Percentiles rank a stretch among this genome's conserved stretches.
phyloP scores from a whole-genome alignment of 2,888 invertebrate species.

The Cynaeus angustus region DNA sequence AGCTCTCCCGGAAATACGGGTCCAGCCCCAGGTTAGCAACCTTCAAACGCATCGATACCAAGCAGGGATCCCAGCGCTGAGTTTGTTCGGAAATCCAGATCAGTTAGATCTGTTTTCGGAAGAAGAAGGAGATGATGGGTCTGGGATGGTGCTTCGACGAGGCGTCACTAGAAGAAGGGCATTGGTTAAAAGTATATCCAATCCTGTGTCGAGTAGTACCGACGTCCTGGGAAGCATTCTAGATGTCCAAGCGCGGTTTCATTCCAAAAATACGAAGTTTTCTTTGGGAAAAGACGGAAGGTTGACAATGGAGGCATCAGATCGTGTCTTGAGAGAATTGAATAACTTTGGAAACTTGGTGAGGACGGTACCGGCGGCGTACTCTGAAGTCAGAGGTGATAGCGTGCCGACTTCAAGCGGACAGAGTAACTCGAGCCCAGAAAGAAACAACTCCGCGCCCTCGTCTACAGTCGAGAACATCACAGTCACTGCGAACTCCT shows the following conservation, averaged over 20 bases:
- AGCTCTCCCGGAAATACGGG: slow-evolving; percentile 67
- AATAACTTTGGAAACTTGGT: slow-evolving; percentile 30
- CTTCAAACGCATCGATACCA: slow-evolving; percentile 62
- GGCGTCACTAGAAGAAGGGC: slow-evolving; percentile 46
- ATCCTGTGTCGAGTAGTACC: slow-evolving; percentile 70
- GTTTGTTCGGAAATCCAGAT: slow-evolving; percentile 80
- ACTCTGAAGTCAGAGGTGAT: slow-evolving; percentile 22
- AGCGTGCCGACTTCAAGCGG: slow-evolving; percentile 47
- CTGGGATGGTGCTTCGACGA: slow-evolving; percentile 16
- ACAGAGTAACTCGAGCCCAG: slow-evolving; percentile 16
- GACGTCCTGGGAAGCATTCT: slow-evolving; percentile 83
- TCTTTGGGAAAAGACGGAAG: slow-evolving; percentile 78
- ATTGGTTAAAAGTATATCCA: slow-evolving; percentile 72
- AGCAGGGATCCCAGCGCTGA: slow-evolving; percentile 75
- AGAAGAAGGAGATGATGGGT: slow-evolving; percentile 49
- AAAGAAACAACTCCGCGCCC: slow-evolving; percentile 35
- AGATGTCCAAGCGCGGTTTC: slow-evolving; percentile 81
- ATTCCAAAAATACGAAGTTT: slow-evolving; percentile 77
- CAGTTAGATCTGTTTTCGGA: slow-evolving; percentile 77
- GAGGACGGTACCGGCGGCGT: slow-evolving; percentile 11
- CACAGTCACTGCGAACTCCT: slow-evolving; percentile 23
- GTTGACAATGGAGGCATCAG: slow-evolving; percentile 72
- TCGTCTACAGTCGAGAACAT: slow-evolving; percentile 46
- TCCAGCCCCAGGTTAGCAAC: slow-evolving; percentile 45
- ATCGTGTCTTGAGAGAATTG: slow-evolving; percentile 17